phyloP scores from a whole-genome alignment of 2,113 vertebrate species.

The Ophthalmotilapia sp. region DNA sequence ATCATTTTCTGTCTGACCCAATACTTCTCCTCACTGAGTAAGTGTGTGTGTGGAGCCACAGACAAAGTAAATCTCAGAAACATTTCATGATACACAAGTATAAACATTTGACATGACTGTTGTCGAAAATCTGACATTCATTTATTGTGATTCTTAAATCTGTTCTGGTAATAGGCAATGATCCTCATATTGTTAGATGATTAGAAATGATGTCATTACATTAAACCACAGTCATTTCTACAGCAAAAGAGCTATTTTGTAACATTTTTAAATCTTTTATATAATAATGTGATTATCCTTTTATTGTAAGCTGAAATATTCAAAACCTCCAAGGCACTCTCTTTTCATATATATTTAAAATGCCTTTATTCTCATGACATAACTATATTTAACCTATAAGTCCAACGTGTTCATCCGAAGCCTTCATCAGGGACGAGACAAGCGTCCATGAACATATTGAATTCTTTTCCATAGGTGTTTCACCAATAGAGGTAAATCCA shows the following conservation, averaged over 20 bases:
- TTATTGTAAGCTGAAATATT: not conserved
- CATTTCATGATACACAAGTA: not conserved
- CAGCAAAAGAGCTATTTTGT: not conserved
- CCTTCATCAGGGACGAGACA: not conserved
- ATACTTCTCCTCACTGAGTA: not conserved
- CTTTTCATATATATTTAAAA: not conserved
- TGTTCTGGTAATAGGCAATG: not conserved
- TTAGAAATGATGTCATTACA: not conserved
- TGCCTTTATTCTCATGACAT: not conserved
- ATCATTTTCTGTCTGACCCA: not conserved
- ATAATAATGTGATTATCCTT: not conserved
- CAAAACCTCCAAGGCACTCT: not conserved
- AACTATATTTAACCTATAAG: not conserved
- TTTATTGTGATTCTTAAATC: not conserved
- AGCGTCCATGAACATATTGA: not conserved
- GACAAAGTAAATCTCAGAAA: not conserved
- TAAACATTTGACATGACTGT: not conserved
- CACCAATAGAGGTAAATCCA: not conserved
- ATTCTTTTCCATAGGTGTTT: not conserved
- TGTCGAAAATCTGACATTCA: not conserved
- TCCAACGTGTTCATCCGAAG: not conserved
- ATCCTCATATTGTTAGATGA: not conserved
- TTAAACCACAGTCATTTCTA: not conserved
- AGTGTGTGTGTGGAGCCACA: not conserved
- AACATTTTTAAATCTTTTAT: not conserved